phyloP scores from a whole-genome alignment of 2,888 invertebrate genomes.

The Metopia argyrocephala region DNA sequence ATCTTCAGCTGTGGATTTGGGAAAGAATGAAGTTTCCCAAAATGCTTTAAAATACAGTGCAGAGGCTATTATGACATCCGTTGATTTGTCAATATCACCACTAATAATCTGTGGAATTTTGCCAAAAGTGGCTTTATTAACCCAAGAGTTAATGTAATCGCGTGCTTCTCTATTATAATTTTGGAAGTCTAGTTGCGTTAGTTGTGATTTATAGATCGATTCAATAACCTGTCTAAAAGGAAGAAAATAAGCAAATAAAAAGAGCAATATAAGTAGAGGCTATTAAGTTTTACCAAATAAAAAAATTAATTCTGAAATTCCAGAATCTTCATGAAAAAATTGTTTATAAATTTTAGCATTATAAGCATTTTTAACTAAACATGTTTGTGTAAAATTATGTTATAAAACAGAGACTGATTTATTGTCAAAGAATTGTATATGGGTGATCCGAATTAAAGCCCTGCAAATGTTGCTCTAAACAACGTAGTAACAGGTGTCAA shows the following conservation, averaged over 20 bases:
- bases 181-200: constrained; percentile 80
- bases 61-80: constrained; percentile 82
- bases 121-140: constrained; percentile 80
- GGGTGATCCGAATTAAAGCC: too few relatives aligned
- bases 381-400: too few relatives aligned
- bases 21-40: constrained; percentile 83
- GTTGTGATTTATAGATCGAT: constrained; percentile 80
- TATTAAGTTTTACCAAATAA: too few relatives aligned
- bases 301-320: too few relatives aligned
- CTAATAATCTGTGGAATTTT: constrained; percentile 81
- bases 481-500: too few relatives aligned
- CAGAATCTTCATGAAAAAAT: too few relatives aligned
- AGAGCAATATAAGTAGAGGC: too few relatives aligned
- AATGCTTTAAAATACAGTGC: constrained; percentile 82
- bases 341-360: too few relatives aligned
- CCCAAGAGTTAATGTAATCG: constrained; percentile 81
- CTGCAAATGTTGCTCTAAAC: too few relatives aligned
- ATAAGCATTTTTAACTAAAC: too few relatives aligned
- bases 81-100: constrained; percentile 79
- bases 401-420: too few relatives aligned
- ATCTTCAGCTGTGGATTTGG: constrained; percentile 77
- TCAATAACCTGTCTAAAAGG: constrained; percentile 75
- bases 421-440: too few relatives aligned
- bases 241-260: neutral
- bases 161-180: constrained; percentile 75